These are phyloP conservation scores for Sarotherodon lohbergeri DNA, from an alignment of 2,113 vertebrate genomes.

Conservation along the genomic window DNA sequence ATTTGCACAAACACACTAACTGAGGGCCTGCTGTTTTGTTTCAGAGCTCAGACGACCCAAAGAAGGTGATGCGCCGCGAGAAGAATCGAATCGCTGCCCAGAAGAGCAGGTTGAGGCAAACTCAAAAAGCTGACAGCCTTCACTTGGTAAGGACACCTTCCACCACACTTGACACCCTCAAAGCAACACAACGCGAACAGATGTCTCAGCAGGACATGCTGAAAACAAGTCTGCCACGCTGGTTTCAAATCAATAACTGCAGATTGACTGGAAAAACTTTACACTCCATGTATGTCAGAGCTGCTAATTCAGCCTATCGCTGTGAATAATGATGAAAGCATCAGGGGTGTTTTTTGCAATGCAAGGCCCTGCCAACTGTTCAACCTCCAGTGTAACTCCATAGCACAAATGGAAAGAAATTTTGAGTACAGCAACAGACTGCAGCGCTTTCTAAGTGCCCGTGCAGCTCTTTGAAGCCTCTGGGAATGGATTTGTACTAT, in stretches of 20 bases:
- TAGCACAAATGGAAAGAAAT: background rate
- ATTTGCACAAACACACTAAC: background rate
- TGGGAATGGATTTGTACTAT: conserved; percentile 27
- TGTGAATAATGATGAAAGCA: background rate
- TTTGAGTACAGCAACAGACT: background rate
- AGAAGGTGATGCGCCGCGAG: conserved; percentile 91
- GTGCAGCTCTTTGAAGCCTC: background rate
- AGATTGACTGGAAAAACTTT: background rate
- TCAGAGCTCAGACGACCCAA: conserved; percentile 88
- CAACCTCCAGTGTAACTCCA: background rate
- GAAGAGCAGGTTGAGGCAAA: conserved; percentile 96
- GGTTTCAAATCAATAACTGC: background rate
- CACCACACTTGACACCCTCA: background rate
- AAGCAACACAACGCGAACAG: background rate
- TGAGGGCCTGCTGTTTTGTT: conserved; percentile 1
- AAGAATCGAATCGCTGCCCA: conserved; percentile 97
- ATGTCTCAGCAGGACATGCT: background rate
- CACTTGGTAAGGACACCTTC: conserved; percentile 84
- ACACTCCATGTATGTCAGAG: background rate
- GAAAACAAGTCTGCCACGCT: background rate
- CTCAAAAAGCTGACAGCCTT: conserved; percentile 91
- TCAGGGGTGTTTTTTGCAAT: background rate
- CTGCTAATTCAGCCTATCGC: background rate
- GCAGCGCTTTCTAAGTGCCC: background rate
- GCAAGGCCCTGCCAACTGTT: background rate